Conservation (phyloP, 1,140 invertebrate species). For the Yoshiicerus persimilis region DNA sequence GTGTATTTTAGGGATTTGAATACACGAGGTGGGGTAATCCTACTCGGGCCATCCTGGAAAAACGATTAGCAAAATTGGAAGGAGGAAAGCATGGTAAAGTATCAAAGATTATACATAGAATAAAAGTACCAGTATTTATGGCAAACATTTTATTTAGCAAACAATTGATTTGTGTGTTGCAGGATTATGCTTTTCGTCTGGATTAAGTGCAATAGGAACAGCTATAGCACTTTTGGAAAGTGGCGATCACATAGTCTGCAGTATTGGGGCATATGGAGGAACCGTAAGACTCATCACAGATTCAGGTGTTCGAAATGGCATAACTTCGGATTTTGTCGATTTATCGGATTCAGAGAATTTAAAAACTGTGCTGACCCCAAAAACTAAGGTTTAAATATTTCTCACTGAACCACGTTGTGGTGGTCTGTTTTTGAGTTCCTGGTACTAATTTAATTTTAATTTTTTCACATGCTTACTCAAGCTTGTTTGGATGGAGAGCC, state of each 20-base stretch:
- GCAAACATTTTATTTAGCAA: not conserved
- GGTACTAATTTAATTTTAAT: too few relatives aligned
- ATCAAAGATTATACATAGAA: too few relatives aligned
- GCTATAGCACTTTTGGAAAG: constrained; percentile 71
- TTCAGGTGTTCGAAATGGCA: not conserved
- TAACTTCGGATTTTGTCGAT: constrained; percentile 71
- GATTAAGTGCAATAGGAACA: constrained; percentile 79
- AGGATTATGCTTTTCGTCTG: constrained; percentile 61
- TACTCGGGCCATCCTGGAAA: constrained; percentile 82
- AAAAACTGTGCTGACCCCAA: constrained; percentile 56
- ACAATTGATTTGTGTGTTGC: not conserved
- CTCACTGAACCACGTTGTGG: not conserved
- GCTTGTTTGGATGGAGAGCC: constrained; percentile 72
- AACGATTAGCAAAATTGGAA: constrained; percentile 86
- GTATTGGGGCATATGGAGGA: constrained; percentile 95
- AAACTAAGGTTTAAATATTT: not conserved
- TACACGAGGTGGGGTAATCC: constrained; percentile 95
- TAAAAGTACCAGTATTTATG: too few relatives aligned
- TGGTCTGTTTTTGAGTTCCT: too few relatives aligned
- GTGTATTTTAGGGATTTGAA: constrained; percentile 72
- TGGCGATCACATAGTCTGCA: constrained; percentile 89
- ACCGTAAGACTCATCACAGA: constrained; percentile 72
- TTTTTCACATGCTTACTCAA: constrained; percentile 54
- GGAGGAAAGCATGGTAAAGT: constrained; percentile 76
- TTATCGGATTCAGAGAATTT: constrained; percentile 69